phyloP scores from a whole-genome alignment of 2,113 vertebrate genomes.

The Archilochus colubris region DNA sequence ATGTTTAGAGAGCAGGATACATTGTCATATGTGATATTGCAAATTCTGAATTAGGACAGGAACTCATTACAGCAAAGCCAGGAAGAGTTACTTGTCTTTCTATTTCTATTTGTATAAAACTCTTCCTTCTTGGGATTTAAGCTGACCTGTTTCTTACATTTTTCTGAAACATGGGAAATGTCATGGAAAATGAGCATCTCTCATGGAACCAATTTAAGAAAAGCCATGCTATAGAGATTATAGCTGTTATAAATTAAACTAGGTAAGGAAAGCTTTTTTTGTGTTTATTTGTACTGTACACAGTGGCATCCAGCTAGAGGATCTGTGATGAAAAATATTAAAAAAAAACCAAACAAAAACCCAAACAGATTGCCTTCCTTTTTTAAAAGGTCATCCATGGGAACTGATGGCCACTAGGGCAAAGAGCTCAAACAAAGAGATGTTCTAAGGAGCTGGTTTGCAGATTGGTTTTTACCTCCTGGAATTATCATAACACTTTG shows the following conservation, averaged over 20 bases:
- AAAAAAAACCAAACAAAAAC: too few relatives aligned
- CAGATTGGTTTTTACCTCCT: neutral
- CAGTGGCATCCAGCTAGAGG: neutral
- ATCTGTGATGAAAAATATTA: neutral
- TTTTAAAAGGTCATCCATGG: neutral
- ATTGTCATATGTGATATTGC: neutral
- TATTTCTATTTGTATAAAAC: neutral
- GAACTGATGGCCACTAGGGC: neutral
- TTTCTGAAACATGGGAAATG: neutral
- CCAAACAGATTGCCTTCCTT: neutral
- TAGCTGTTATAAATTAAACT: neutral
- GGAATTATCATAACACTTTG: neutral
- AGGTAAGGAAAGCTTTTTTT: neutral
- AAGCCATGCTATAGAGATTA: neutral
- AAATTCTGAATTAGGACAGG: neutral
- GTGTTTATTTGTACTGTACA: neutral
- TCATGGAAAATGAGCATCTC: neutral
- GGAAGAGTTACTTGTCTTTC: neutral
- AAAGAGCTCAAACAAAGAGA: neutral
- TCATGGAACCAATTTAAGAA: neutral
- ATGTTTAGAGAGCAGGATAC: neutral
- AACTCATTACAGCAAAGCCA: neutral
- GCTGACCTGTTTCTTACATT: neutral
- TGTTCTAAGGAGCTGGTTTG: neutral
- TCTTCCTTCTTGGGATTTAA: neutral